These are phyloP conservation scores for Bostrychus sinensis DNA, from an alignment of 2,113 vertebrate species.

Conservation along the genomic window DNA sequence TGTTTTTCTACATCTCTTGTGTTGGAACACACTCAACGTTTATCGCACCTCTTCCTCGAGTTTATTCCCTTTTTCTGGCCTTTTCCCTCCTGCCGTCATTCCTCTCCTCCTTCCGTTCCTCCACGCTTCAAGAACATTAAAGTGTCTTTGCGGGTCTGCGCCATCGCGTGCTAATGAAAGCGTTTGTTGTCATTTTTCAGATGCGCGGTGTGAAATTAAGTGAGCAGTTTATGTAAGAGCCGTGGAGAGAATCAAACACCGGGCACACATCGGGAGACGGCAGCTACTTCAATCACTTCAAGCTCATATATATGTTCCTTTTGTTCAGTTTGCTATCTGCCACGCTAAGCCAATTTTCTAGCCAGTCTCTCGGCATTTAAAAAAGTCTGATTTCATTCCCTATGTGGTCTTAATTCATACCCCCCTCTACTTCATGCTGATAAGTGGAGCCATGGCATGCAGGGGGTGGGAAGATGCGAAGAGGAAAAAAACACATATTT, in stretches of 20 bases:
- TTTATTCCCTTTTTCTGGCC: slow-evolving; percentile 52
- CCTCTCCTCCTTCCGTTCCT: slow-evolving; percentile 49
- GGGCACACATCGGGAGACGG: slow-evolving; percentile 82
- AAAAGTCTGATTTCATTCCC: slow-evolving; percentile 86
- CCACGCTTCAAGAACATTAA: slow-evolving; percentile 76
- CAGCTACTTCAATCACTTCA: slow-evolving; percentile 89
- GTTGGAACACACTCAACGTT: slow-evolving; percentile 67
- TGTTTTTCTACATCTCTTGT: slow-evolving; percentile 63
- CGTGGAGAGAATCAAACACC: slow-evolving; percentile 87
- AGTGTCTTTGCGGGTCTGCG: slow-evolving; percentile 73
- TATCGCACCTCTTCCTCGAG: slow-evolving; percentile 74
- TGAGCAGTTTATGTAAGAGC: slow-evolving; percentile 86
- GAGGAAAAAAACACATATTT: slow-evolving; percentile 60
- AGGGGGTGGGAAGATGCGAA: slow-evolving; percentile 32
- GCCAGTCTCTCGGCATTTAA: slow-evolving; percentile 88
- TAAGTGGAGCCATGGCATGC: slow-evolving; percentile 74
- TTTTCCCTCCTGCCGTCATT: slow-evolving; percentile 6
- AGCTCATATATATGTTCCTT: slow-evolving; percentile 88
- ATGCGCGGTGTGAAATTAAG: slow-evolving; percentile 89
- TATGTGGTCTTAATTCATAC: slow-evolving; percentile 88
- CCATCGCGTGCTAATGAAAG: slow-evolving; percentile 87
- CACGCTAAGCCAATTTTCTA: slow-evolving; percentile 96
- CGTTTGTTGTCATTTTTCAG: slow-evolving; percentile 85
- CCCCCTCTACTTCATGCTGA: slow-evolving; percentile 63
- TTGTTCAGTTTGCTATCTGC: slow-evolving; percentile 88